A percentile compares a stretch with the other conserved stretches of the same genome.
Evolutionary conservation across 2,797 vertebrate genomes (phyloP).

Genomic region (Epinephelus coioides): DNA sequence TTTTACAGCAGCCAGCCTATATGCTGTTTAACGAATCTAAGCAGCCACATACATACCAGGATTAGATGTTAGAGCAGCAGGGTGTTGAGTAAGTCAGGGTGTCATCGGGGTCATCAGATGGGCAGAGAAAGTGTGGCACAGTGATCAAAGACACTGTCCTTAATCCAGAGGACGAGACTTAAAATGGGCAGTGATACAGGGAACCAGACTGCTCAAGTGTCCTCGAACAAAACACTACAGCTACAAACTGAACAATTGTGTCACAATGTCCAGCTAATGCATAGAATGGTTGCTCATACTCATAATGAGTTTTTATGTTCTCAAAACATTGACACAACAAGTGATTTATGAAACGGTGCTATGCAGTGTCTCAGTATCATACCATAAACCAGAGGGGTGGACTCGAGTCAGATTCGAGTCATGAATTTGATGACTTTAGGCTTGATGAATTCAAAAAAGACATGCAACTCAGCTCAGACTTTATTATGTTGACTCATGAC

Average conservation of each 20-base stretch:
- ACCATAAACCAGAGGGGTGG: too few species aligned
- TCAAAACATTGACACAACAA: too few species aligned
- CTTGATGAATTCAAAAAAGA: too few species aligned
- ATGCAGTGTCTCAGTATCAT: neutral
- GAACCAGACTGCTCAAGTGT: neutral
- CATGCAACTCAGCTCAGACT: too few species aligned
- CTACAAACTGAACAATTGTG: too few species aligned
- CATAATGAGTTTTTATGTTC: neutral
- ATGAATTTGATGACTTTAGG: too few species aligned
- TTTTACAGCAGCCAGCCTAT: constrained; percentile 4
- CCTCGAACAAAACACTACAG: neutral
- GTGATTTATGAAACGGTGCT: neutral
- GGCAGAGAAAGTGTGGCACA: neutral
- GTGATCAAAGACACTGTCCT: neutral
- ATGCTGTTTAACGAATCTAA: constrained; percentile 9
- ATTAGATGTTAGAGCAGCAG: neutral
- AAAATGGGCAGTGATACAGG: neutral
- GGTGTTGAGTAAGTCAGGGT: neutral
- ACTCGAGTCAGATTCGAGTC: too few species aligned
- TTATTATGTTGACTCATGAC: too few species aligned
- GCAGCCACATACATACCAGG: neutral
- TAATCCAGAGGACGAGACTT: neutral
- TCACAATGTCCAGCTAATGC: neutral
- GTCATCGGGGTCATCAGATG: constrained; percentile 17
- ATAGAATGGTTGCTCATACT: neutral